Percentiles rank a stretch among this genome's conserved stretches.
These are phyloP conservation scores for Phoeniculus purpureus DNA, from an alignment of 2,797 vertebrate genomes.

Conservation along the genomic window DNA sequence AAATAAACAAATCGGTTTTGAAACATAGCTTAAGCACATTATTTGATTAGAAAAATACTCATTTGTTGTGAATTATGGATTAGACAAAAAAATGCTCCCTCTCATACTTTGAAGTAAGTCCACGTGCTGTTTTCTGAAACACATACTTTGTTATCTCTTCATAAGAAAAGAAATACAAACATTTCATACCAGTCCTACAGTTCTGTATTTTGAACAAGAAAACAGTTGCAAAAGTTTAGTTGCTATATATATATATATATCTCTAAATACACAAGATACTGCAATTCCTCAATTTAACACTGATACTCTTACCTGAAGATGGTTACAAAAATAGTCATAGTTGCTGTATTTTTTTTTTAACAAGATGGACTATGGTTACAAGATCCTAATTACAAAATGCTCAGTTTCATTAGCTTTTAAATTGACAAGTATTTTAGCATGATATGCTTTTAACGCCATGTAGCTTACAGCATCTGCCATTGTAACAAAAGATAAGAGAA, in stretches of 20 bases:
- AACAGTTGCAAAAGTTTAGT: slow-evolving; percentile 50
- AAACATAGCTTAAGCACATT: slow-evolving; percentile 48
- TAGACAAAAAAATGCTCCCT: neutral
- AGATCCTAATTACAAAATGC: slow-evolving; percentile 51
- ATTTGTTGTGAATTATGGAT: slow-evolving; percentile 9
- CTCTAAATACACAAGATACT: slow-evolving; percentile 55
- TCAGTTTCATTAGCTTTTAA: slow-evolving; percentile 40
- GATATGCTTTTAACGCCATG: neutral
- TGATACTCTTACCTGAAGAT: slow-evolving; percentile 39
- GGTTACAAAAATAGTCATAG: slow-evolving; percentile 40
- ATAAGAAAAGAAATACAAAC: slow-evolving; percentile 56
- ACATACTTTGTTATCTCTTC: neutral
- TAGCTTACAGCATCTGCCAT: slow-evolving; percentile 26
- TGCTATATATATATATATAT: slow-evolving; percentile 39
- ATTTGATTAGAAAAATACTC: slow-evolving; percentile 56
- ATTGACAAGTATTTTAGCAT: slow-evolving; percentile 10
- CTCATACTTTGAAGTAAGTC: neutral
- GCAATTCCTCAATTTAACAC: slow-evolving; percentile 27
- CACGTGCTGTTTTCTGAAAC: slow-evolving; percentile 12
- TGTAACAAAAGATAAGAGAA: slow-evolving; percentile 60
- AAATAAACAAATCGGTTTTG: slow-evolving; percentile 21
- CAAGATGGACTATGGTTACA: slow-evolving; percentile 40
- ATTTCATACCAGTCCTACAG: slow-evolving; percentile 40
- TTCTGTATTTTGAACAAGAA: slow-evolving; percentile 48
- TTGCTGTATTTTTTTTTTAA: neutral